Evolutionary conservation across 1,140 invertebrate genomes (phyloP), one percentile per base, ranked within the genome.

Genomic region (Scaptodrosophila lebanonensis): DNA sequence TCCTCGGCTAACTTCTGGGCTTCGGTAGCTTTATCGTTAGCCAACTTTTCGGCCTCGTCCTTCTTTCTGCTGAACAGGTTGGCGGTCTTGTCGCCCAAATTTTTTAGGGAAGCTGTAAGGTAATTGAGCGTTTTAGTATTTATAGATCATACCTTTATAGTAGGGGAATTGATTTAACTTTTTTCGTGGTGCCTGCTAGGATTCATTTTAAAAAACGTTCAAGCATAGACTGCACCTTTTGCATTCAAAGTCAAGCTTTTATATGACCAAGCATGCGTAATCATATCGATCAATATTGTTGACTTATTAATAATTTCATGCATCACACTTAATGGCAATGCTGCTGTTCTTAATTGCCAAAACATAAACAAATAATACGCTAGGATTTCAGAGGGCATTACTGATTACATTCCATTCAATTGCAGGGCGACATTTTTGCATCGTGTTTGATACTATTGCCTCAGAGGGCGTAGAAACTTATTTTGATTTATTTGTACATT

Each of bases 31-130:
- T 91, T 91, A 59, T 91, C 89, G 17, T 79, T 61, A n/a, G 89
- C 90, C 50, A 91, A 51, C 51, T 90, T 88, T 58, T 88, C 89
- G 4, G 88, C 90, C 85, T 91, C 90, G 56, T 90, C 90, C 88
- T 91, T 91, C 88, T 91, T 91, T 53, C 88, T 87, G 30, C 90
- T 89, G 84, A 91, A 90, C 43, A 91, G 86, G 13, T 88, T 89
- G 25, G 89, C 89, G 17, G 90, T 90, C 85, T 91, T 90, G 85
- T 90, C 89, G 63, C 90, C 90, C 84, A 91, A 87, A 86, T 86
- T 90, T 86, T 89, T 89, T 87, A 91, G 88, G 49, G 90, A 90
- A 22, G 89, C 90, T 91, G 73, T 29, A 33, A n/a, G 39, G 2
- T 30, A 36, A 42, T 8, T 4, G 2, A 47, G 18, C 2, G 15